Base-by-base conservation (phyloP, 2,113 vertebrate species). In the Nothobranchius furzeri region DNA sequence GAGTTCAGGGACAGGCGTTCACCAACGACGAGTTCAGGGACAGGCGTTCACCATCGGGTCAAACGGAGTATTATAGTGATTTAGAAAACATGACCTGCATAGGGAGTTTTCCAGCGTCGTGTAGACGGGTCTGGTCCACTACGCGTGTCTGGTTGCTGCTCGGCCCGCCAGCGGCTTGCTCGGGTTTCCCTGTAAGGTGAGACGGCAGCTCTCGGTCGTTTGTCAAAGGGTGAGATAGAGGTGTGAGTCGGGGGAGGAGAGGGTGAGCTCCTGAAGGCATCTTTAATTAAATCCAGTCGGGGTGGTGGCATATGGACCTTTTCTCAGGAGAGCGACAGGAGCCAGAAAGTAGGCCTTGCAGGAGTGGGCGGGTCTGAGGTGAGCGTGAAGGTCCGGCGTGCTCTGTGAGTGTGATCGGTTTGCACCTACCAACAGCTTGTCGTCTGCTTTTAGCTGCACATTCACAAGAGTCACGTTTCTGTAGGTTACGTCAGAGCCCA, bases 221-320 rank as follows among this genome's bases (percentile, higher is more conserved):
- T 84, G 81, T 79, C 83, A 74, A 12, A 53, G 62, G 75, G 53
- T 6, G 46, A 51, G 52, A 17, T 12, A 3, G 56, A 12, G 49
- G 12, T 20, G 55, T 11, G 6, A 7, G 53, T 45, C 20, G 36
- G 12, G 12, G 13, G 65, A 8, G n/a, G 9, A 7, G 17, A 4
- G 37, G 65, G 46, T 61, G 24, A 51, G 25, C 60, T 70, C 54
- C 67, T 68, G 55, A 82, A 71, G 70, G 48, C 9, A 15, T 50
- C 76, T 70, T 90, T 92, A 93, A 93, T 93, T 93, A 91, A 92
- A 90, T 45, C 89, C 86, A 81, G 68, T 60, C n/a, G 60, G 76
- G 75, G 74, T 82, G 80, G 61, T 6, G 14, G 79, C 64, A 68
- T 7, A 9, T 9, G 6, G 42, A 13, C 4, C 30, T 24, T 53